A percentile compares a stretch with the other conserved stretches of the same genome.
phyloP scores from a whole-genome alignment of 2,888 invertebrate species.

The Patella depressa region DNA sequence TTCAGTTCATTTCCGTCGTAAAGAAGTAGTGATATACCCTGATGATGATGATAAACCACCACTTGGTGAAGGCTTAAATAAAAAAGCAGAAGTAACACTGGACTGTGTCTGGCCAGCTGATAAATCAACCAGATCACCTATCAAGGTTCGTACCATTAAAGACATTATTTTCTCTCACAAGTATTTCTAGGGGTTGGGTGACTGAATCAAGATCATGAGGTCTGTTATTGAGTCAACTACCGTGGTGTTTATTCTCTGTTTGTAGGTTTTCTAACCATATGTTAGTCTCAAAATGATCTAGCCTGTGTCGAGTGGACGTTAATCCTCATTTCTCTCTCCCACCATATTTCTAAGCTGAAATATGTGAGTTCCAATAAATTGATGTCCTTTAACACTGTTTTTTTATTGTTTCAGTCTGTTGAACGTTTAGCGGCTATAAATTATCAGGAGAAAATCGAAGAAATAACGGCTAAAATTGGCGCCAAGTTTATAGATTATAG shows the following conservation, averaged over 20 bases:
- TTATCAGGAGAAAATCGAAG: conserved; percentile 87
- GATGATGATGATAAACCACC: conserved; percentile 90
- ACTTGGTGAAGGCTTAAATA: conserved; percentile 88
- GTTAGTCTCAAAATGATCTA: too few relatives aligned
- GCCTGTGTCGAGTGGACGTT: too few relatives aligned
- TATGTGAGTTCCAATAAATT: neutral
- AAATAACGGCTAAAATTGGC: conserved; percentile 87
- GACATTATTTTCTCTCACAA: too few relatives aligned
- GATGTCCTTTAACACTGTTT: neutral
- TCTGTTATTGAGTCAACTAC: too few relatives aligned
- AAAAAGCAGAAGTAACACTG: conserved; percentile 87
- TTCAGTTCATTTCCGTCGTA: conserved; percentile 90
- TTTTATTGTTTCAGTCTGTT: conserved; percentile 72
- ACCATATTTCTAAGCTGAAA: neutral
- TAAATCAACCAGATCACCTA: conserved; percentile 83
- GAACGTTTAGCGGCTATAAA: conserved; percentile 84
- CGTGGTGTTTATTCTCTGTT: too few relatives aligned
- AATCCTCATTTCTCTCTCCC: too few relatives aligned
- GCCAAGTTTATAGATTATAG: conserved; percentile 95
- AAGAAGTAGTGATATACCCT: conserved; percentile 95
- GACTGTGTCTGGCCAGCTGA: conserved; percentile 95
- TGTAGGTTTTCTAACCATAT: neutral
- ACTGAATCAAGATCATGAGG: too few relatives aligned
- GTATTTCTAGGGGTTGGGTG: too few relatives aligned
- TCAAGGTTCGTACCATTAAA: conserved; percentile 75